Conservation (phyloP, 2,113 vertebrate species). For the Rhagologus leucostigma region DNA sequence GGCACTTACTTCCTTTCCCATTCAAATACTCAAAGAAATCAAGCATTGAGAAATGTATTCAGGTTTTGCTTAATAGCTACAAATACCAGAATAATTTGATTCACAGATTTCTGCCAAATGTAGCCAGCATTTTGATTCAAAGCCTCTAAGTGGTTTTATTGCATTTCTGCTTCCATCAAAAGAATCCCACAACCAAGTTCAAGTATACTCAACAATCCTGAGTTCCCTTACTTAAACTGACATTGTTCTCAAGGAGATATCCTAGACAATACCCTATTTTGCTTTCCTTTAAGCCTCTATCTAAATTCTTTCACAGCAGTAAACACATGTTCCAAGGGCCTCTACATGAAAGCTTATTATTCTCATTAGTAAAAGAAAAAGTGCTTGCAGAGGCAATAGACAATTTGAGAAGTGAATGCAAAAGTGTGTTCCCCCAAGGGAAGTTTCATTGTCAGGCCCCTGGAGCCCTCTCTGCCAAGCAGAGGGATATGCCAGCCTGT, state of each 20-base stretch:
- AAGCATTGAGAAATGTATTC: slow-evolving; percentile 19
- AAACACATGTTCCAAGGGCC: slow-evolving; percentile 37
- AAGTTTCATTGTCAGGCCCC: slow-evolving; percentile 26
- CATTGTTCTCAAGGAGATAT: slow-evolving; percentile 44
- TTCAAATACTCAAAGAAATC: slow-evolving; percentile 44
- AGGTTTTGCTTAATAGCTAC: slow-evolving; percentile 42
- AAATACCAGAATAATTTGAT: slow-evolving; percentile 34
- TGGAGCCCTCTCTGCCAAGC: not conserved
- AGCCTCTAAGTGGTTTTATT: slow-evolving; percentile 35
- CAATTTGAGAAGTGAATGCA: slow-evolving; percentile 13
- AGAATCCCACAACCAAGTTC: slow-evolving; percentile 35
- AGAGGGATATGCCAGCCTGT: not conserved
- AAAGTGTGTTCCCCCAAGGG: not conserved
- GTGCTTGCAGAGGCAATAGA: slow-evolving; percentile 41
- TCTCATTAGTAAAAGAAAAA: slow-evolving; percentile 60
- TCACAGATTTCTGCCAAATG: slow-evolving; percentile 33
- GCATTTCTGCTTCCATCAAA: slow-evolving; percentile 35
- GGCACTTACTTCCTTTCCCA: slow-evolving; percentile 2
- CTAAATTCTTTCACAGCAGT: slow-evolving; percentile 23
- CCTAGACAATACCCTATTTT: slow-evolving; percentile 39
- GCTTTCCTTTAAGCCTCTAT: slow-evolving; percentile 28
- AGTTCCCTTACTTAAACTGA: slow-evolving; percentile 36
- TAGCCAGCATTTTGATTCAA: slow-evolving; percentile 40
- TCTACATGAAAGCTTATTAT: slow-evolving; percentile 51
- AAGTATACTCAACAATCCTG: slow-evolving; percentile 25